Base-by-base conservation (phyloP, 2,888 invertebrate species). In the Heteropelma amictum region DNA sequence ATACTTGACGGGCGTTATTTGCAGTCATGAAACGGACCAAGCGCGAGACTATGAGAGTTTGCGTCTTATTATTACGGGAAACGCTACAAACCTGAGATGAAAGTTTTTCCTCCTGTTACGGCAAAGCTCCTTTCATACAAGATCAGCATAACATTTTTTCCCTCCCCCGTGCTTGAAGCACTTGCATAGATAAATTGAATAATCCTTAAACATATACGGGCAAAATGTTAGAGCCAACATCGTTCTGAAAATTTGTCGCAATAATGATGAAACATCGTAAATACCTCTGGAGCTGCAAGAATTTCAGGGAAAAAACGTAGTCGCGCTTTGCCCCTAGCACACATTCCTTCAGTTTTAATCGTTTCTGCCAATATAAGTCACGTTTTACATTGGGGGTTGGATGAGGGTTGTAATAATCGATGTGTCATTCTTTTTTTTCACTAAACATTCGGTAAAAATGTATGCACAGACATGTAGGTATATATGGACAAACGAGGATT, bases 1-100 rank as follows among this genome's bases (percentile, higher is more conserved):
- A 75, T 71, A 75, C 67, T 75, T 75, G 71, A 70, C 67, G 71
- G 42, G 54, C 42, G 17, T 54, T 65, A 65, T 64, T 70, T 42
- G 35, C 60, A 35, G 40, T 12, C 45, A 17, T 21, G 40, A 40
- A 47, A 47, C 38, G 45, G 64, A 53, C 71, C 8, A 58, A 33
- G 6, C 33, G 21, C 42, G 35, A 38, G 26, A 14, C 33, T 51
- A 33, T 53, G 23, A 60, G 21, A 14, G 53, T 70, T 33, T 12
- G 38, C 54, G 42, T 30, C 71, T 68, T 71, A 68, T 71, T 71
- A 68, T 35, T 49, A 35, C 49, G 30, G 47, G 63, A 47, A 54
- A 65, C 28, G 38, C 40, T 28, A 47, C 63, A 49, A 49, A 51
- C 54, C 26, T n/a, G 33, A 65, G 65, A 54, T 33, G 38, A 54